phyloP scores from a whole-genome alignment of 2,888 invertebrate genomes.

The Acanthosepion pharaonis region DNA sequence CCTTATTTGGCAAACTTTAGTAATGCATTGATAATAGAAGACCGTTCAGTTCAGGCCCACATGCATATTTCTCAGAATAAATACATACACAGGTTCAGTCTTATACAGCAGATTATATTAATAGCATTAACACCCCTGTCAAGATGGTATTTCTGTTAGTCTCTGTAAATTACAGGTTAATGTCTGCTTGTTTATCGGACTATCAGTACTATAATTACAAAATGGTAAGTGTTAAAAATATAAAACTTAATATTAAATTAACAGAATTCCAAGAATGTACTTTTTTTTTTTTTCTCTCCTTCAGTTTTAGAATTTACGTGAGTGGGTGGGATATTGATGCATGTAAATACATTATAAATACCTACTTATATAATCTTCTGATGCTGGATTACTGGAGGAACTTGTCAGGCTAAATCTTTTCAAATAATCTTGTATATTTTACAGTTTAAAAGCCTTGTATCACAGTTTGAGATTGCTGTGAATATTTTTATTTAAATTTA shows the following conservation, averaged over 20 bases:
- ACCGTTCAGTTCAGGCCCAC: not conserved
- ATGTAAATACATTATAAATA: too few relatives aligned
- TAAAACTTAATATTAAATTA: not conserved
- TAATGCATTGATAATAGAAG: not conserved
- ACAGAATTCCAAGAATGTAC: not conserved
- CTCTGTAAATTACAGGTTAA: not conserved
- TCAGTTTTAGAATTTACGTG: not conserved
- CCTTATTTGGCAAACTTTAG: not conserved
- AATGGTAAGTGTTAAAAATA: not conserved
- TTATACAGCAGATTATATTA: constrained; percentile 18
- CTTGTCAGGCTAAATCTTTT: too few relatives aligned
- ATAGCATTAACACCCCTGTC: not conserved
- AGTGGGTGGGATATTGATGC: too few relatives aligned
- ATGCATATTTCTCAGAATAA: constrained; percentile 20
- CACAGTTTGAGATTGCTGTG: too few relatives aligned
- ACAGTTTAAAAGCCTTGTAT: too few relatives aligned
- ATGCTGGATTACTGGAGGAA: too few relatives aligned
- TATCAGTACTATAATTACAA: not conserved
- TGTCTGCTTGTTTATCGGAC: not conserved
- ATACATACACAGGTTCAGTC: not conserved
- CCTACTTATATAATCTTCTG: too few relatives aligned
- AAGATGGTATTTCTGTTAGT: not conserved
- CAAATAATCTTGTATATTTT: too few relatives aligned
- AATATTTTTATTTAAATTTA: too few relatives aligned
- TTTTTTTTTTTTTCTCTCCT: not conserved